Percentiles rank a stretch among this genome's conserved stretches.
phyloP scores from a whole-genome alignment of 2,888 invertebrate species.

The Miltochrista miniata region DNA sequence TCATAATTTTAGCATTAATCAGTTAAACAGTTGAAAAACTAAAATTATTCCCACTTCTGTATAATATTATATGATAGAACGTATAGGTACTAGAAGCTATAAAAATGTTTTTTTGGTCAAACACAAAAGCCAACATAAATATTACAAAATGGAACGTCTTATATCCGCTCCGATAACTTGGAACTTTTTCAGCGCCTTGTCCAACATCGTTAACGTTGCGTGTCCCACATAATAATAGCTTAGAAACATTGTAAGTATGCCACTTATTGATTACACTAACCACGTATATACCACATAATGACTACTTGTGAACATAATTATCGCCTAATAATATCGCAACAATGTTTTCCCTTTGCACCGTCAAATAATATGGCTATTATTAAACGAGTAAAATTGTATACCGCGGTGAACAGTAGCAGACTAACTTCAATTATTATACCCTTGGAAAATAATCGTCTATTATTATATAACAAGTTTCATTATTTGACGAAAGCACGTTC shows the following conservation, averaged over 20 bases:
- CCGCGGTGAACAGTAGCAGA: constrained; percentile 21
- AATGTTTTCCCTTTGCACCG: constrained; percentile 21
- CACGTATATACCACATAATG: constrained; percentile 21
- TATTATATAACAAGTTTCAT: constrained; percentile 35
- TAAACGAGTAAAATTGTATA: constrained; percentile 24
- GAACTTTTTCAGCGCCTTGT: background rate
- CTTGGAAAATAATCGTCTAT: constrained; percentile 20
- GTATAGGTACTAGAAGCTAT: too few species aligned
- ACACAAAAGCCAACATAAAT: too few species aligned
- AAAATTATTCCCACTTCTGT: too few species aligned
- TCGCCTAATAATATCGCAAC: constrained; percentile 21
- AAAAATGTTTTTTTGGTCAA: too few species aligned
- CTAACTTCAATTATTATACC: constrained; percentile 23
- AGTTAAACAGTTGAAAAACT: too few species aligned
- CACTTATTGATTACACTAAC: constrained; percentile 27
- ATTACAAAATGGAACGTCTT: background rate
- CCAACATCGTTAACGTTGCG: constrained; percentile 5
- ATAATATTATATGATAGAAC: too few species aligned
- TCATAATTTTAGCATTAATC: too few species aligned
- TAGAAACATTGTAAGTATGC: constrained; percentile 26
- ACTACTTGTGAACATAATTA: constrained; percentile 21
- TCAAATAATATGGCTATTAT: constrained; percentile 23
- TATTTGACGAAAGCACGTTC: constrained; percentile 33
- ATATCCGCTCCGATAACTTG: background rate
- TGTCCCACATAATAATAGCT: constrained; percentile 20